Base-by-base conservation (phyloP, 2,797 vertebrate genomes). In the Podargus strigoides region DNA sequence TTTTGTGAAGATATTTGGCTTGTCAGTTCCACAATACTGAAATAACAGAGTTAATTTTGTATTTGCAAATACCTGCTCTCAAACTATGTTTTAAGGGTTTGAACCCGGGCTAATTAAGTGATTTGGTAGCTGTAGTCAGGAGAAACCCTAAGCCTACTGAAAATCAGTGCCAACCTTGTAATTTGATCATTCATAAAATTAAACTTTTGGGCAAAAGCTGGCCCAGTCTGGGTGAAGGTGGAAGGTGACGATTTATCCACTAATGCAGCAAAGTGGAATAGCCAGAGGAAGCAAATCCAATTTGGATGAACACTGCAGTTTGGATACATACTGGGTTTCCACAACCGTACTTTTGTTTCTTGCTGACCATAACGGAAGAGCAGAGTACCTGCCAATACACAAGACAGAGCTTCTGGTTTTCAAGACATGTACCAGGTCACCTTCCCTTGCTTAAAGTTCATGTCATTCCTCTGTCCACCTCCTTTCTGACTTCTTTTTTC, bases 351-450 rank as follows among this genome's bases (percentile, higher is more conserved):
- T 2, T 46, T 42, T 2, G 0, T 74, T 77, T 63, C n/a, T 50
- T 55, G 10, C 10, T 63, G 50, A 30, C 3, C 1, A 0, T n/a
- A 47, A 2, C 4, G 7, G 44, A 52, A 63, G 15, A 86, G 12
- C 32, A 74, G 16, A 58, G 44, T 20, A 36, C 30, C 17, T 41
- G 47, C 11, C 39, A 75, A 26, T 17, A 56, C 37, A 19, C 28
- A 70, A 1, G 8, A 62, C 9, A 56, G 15, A 41, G 16, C 18
- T 81, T 27, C 60, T 73, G 39, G 26, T 83, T 80, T 77, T 16
- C 52, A 67, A n/a, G n/a, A 62, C 24, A 12, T 87, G 42, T 8
- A 66, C 12, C 18, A 36, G 32, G 13, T 62, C 39, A 37, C 21
- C 36, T 67, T 67, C 9, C 12, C 10, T 34, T 34, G 41, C 20